Evolutionary conservation across 2,888 invertebrate genomes (phyloP).

Genomic region (Abscondita cerata): DNA sequence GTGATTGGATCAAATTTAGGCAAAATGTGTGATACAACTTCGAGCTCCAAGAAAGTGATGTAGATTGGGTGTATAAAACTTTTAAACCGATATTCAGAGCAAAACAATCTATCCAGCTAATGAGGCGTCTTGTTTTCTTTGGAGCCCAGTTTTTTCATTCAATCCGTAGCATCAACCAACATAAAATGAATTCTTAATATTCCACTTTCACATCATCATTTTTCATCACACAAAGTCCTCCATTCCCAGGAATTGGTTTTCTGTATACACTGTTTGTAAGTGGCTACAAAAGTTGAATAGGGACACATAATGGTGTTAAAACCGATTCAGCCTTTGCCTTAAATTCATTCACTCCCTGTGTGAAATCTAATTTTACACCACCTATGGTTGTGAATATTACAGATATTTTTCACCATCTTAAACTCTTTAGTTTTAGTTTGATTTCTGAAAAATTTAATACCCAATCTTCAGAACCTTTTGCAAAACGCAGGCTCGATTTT

Average conservation of each 20-base stretch:
- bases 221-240: slow-evolving; percentile 69
- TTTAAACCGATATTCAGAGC: slow-evolving; percentile 81
- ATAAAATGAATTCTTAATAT: slow-evolving; percentile 73
- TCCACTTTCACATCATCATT: slow-evolving; percentile 74
- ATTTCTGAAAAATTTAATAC: slow-evolving; percentile 74
- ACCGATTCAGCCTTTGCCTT: slow-evolving; percentile 84
- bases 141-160: slow-evolving; percentile 76
- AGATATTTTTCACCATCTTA: slow-evolving; percentile 72
- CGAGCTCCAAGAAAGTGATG: slow-evolving; percentile 82
- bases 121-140: slow-evolving; percentile 88
- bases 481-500: slow-evolving; percentile 87
- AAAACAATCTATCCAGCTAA: slow-evolving; percentile 84
- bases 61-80: slow-evolving; percentile 93
- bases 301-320: slow-evolving; percentile 72
- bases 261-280: slow-evolving; percentile 75
- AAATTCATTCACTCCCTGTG: slow-evolving; percentile 74
- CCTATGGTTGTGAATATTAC: slow-evolving; percentile 94
- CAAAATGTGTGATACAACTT: slow-evolving; percentile 63
- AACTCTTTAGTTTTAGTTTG: slow-evolving; percentile 69
- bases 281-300: slow-evolving; percentile 84
- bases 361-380: slow-evolving; percentile 73
- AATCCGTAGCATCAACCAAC: slow-evolving; percentile 94
- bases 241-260: slow-evolving; percentile 92
- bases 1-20: slow-evolving; percentile 74
- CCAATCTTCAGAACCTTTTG: slow-evolving; percentile 87